Base-by-base conservation (phyloP, 2,888 invertebrate species). In the Diloba caeruleocephala region DNA sequence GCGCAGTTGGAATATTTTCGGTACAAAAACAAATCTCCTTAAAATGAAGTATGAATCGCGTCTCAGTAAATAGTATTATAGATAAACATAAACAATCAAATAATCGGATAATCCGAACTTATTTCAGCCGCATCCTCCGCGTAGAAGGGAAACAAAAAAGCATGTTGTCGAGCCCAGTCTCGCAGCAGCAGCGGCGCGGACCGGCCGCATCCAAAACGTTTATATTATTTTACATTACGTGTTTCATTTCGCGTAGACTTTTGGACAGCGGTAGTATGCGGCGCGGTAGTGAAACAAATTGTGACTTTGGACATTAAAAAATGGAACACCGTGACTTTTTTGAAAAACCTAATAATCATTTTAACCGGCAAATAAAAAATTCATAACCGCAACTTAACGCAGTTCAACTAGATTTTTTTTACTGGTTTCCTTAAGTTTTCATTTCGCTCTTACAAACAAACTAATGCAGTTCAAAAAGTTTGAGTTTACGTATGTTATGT, bases 241-340 rank as follows among this genome's bases (percentile, higher is more conserved):
- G 90, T 92, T 93, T 92, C 85, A 85, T 92, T 93, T 92, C 92
- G 92, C 91, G 92, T 92, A 91, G 88, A 86, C 85, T 88, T 81
- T 89, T 89, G 90, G 90, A 90, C 90, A 81, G 92, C 91, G 90
- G 87, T 88, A 82, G 85, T 83, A 81, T 79, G 82, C 84, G 85
- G 84, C 88, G 89, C 87, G 87, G 79, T 83, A 88, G 88, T 86
- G 84, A 83, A 84, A 82, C 74, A 91, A 91, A 90, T 90, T 91
- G 91, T 92, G 91, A 90, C 85, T 90, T 91, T 87, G 86, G 88
- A 89, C 89, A 71, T 79, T 81, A 76, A 78, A 71, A 74, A 78
- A 81, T 89, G 89, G 84, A 88, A 89, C 85, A 86, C 76, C 75
- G 72, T 72, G 69, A 58, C 57, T 80, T 51, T 72, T 73, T 58